These are phyloP conservation scores for Hyposmocoma kahamanoa DNA, from an alignment of 1,140 invertebrate genomes.

Conservation along the genomic window DNA sequence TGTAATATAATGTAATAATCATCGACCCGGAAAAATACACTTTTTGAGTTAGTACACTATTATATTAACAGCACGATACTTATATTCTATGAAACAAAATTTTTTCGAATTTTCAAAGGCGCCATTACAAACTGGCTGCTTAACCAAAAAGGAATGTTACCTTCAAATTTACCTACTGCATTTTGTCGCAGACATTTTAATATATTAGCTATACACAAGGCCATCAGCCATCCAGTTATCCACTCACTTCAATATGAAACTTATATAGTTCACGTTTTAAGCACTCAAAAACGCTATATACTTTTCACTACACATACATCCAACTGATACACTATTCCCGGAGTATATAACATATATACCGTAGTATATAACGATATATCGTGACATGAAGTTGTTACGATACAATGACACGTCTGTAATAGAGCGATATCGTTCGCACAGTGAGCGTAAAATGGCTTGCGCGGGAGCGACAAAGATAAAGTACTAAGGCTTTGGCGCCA, in stretches of 20 bases:
- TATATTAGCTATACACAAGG: slow-evolving; percentile 42
- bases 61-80: too few relatives aligned
- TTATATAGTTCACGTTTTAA: too few relatives aligned
- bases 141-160: slow-evolving; percentile 18
- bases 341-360: too few relatives aligned
- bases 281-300: too few relatives aligned
- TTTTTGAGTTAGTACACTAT: too few relatives aligned
- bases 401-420: slow-evolving; percentile 42
- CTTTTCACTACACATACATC: neutral
- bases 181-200: slow-evolving; percentile 46
- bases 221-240: slow-evolving; percentile 42
- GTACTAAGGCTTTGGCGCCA: slow-evolving; percentile 52
- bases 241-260: slow-evolving; percentile 43
- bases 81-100: too few relatives aligned
- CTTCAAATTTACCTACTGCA: slow-evolving; percentile 44
- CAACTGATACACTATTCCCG: too few relatives aligned
- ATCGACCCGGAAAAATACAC: too few relatives aligned
- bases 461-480: slow-evolving; percentile 43
- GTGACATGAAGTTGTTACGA: slow-evolving; percentile 39
- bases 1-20: too few relatives aligned
- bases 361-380: too few relatives aligned
- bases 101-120: too few relatives aligned
- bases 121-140: neutral
- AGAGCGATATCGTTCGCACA: slow-evolving; percentile 40
- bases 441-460: slow-evolving; percentile 44